Percentiles rank a stretch among this genome's conserved stretches.
Conservation (phyloP, 92 coral and sea anemone genomes). For the Bergia sp. region DNA sequence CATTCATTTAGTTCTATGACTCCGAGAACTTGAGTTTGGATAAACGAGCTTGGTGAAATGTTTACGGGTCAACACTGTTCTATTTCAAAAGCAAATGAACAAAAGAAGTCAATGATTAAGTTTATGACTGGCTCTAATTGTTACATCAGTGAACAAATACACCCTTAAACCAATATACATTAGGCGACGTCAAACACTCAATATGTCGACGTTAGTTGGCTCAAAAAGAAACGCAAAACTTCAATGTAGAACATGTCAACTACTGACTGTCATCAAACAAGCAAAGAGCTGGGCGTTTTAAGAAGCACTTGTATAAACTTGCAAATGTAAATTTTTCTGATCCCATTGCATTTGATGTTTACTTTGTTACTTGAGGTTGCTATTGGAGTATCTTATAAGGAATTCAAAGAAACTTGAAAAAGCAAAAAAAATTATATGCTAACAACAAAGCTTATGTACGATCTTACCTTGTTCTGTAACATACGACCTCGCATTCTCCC, state of each 20-base stretch:
- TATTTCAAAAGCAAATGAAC: neutral
- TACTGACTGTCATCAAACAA: too few species aligned
- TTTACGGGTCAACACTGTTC: neutral
- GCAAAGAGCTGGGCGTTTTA: neutral
- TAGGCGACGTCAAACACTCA: neutral
- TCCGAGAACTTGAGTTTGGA: too few species aligned
- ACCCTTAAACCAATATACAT: too few species aligned
- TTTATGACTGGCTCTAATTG: neutral
- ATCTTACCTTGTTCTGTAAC: conserved; percentile 1
- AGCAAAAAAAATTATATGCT: neutral
- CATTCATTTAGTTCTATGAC: too few species aligned
- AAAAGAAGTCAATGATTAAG: neutral
- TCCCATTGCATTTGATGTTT: neutral
- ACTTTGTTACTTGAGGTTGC: neutral
- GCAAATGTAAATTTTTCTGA: neutral
- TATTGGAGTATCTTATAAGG: too few species aligned
- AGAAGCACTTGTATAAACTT: neutral
- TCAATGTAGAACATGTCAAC: too few species aligned
- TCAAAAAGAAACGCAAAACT: neutral
- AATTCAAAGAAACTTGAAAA: neutral
- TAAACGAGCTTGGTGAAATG: neutral
- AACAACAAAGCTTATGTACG: neutral
- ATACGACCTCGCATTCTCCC: conserved; percentile 8
- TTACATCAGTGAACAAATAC: neutral
- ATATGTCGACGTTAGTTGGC: neutral